Evolutionary conservation across 2,888 invertebrate species (phyloP).

Genomic region (Isotomurus palustris): DNA sequence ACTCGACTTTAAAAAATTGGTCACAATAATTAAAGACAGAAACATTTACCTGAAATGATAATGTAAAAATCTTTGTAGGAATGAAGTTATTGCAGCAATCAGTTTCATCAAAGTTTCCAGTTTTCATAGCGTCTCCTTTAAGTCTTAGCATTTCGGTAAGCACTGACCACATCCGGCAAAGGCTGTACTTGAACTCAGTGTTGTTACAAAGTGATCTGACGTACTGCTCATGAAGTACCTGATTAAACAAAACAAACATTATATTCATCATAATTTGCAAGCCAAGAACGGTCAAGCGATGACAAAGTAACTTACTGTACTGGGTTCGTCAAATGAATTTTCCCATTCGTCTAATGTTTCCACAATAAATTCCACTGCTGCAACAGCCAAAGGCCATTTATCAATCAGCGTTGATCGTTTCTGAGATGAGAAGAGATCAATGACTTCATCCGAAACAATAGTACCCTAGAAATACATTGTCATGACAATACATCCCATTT

Average conservation of each 20-base stretch:
- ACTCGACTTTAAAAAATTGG: background rate
- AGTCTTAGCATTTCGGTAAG: conserved; percentile 37
- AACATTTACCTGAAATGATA: conserved; percentile 42
- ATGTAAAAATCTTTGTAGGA: conserved; percentile 42
- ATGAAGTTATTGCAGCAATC: conserved; percentile 40
- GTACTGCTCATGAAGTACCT: conserved; percentile 10
- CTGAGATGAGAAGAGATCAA: conserved; percentile 36
- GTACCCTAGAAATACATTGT: conserved; percentile 3
- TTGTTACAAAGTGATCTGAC: conserved; percentile 7
- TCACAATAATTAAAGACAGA: background rate
- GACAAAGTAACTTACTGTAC: background rate
- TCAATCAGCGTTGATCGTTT: conserved; percentile 33
- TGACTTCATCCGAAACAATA: conserved; percentile 17
- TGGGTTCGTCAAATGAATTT: conserved; percentile 8
- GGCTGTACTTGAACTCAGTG: conserved; percentile 14
- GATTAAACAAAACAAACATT: background rate
- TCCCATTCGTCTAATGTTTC: conserved; percentile 43
- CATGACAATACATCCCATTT: conserved; percentile 9
- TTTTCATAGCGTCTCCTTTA: conserved; percentile 35
- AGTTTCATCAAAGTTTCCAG: conserved; percentile 25
- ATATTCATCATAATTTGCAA: background rate
- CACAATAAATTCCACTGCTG: conserved; percentile 39
- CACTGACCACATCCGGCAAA: conserved; percentile 38
- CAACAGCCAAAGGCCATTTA: conserved; percentile 41
- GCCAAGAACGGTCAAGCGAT: too few relatives aligned